These are phyloP conservation scores for Ctenopoma kingsleyae DNA, from an alignment of 2,797 vertebrate genomes.

Conservation along the genomic window DNA sequence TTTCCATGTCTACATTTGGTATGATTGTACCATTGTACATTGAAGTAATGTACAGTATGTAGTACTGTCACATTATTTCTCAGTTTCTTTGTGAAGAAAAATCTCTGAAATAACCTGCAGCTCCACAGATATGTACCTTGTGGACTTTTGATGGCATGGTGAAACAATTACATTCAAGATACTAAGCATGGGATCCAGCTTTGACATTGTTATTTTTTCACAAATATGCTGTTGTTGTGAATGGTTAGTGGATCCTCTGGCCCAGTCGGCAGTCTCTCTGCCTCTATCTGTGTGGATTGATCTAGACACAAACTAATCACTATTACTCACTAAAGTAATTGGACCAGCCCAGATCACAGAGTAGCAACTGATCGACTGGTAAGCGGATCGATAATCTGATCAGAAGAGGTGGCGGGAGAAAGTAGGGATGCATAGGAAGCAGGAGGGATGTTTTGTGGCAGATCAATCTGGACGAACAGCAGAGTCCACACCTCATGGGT, in stretches of 20 bases:
- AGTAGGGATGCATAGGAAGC: conserved; percentile 55
- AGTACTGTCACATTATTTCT: neutral
- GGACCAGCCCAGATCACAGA: conserved; percentile 96
- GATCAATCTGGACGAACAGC: conserved; percentile 67
- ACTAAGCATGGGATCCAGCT: conserved; percentile 23
- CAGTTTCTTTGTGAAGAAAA: neutral
- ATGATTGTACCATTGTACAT: neutral
- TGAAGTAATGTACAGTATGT: neutral
- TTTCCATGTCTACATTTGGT: conserved; percentile 10
- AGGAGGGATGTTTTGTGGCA: conserved; percentile 69
- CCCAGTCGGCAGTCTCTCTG: conserved; percentile 75
- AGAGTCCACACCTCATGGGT: conserved; percentile 42
- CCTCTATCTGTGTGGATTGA: conserved; percentile 94
- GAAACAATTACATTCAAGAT: conserved; percentile 39
- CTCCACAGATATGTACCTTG: neutral
- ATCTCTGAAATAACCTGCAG: neutral
- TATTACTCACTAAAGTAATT: conserved; percentile 99
- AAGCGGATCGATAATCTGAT: conserved; percentile 93
- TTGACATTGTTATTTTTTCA: conserved; percentile 62
- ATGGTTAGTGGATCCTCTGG: conserved; percentile 70
- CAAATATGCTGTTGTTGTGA: conserved; percentile 65
- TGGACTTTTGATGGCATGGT: conserved; percentile 17
- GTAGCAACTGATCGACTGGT: conserved; percentile 93
- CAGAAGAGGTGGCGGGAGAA: conserved; percentile 86
- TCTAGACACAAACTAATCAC: conserved; percentile 98